Evolutionary conservation across 2,113 vertebrate genomes (phyloP), one percentile per base, ranked within the genome.

Genomic region (Thunnus maccoyii): DNA sequence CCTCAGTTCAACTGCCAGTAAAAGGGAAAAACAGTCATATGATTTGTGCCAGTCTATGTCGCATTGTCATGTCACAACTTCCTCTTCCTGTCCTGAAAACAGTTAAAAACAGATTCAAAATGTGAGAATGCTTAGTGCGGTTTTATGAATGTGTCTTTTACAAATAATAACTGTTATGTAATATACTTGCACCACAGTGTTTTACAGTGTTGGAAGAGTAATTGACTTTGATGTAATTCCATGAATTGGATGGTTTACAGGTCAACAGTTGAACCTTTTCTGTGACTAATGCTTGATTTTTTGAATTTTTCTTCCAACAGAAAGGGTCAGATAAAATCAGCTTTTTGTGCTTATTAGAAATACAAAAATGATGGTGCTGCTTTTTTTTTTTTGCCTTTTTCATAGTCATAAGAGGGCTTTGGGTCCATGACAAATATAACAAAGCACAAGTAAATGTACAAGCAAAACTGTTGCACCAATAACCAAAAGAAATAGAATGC

Each of bases 181-280:
- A 60, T 20, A 12, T 57, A 47, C 13, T n/a, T 50, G 51, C 36
- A 77, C 18, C 47, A 22, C 30, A 62, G 27, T 64, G 78, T 83
- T 63, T 85, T 72, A 67, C 13, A 67, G 57, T 88, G 73, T 72
- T 68, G 11, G 17, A 13, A 32, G 74, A 77, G 7, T 86, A 64
- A 89, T 77, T 82, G 0, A 27, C 14, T 77, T 73, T 78, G 69
- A 7, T 78, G 10, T 78, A 62, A 88, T 88, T 90, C 68, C 22
- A 51, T 56, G 10, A 78, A 84, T 66, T 50, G 36, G 62, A 78
- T 69, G 25, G 78, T 65, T 86, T 77, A 74, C 25, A 12, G n/a
- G 46, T 88, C 57, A 80, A 16, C 17, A 16, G 5, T 22, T 61
- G 8, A 46, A 15, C 1, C 2, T 5, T 48, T 16, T 46, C 16